A percentile compares a stretch with the other conserved stretches of the same genome.
Conservation (phyloP, 2,113 vertebrate genomes). For the Helogale parvula region DNA sequence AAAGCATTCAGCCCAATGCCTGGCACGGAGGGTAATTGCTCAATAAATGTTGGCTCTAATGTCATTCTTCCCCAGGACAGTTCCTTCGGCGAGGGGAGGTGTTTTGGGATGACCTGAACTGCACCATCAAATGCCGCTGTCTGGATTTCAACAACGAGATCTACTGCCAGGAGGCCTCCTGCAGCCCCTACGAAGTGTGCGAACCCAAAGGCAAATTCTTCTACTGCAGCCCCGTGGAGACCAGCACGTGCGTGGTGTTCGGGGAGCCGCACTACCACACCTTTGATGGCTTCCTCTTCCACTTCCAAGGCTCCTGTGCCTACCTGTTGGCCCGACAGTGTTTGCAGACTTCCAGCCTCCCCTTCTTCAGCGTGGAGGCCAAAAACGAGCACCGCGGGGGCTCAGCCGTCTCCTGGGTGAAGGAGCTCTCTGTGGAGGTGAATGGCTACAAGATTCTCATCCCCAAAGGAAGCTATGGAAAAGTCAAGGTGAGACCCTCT, state of each 20-base stretch:
- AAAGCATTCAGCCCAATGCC: not conserved
- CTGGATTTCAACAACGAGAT: slow-evolving; percentile 95
- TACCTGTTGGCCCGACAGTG: slow-evolving; percentile 96
- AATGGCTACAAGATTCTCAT: slow-evolving; percentile 94
- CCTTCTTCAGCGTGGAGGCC: slow-evolving; percentile 97
- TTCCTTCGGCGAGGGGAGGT: slow-evolving; percentile 95
- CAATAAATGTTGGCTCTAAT: slow-evolving; percentile 39
- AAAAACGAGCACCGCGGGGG: slow-evolving; percentile 96
- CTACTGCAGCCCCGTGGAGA: slow-evolving; percentile 95
- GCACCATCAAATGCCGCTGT: slow-evolving; percentile 96
- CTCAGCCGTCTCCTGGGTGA: slow-evolving; percentile 95
- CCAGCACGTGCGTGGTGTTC: slow-evolving; percentile 97
- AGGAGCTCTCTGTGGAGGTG: slow-evolving; percentile 95
- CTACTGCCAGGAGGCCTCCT: slow-evolving; percentile 92
- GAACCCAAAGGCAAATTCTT: slow-evolving; percentile 93
- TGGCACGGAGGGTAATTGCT: not conserved
- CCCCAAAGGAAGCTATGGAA: slow-evolving; percentile 92
- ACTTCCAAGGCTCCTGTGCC: slow-evolving; percentile 99
- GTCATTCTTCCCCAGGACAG: slow-evolving; percentile 88
- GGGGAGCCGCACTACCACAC: slow-evolving; percentile 99
- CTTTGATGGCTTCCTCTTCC: slow-evolving; percentile 98
- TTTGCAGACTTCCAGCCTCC: slow-evolving; percentile 91
- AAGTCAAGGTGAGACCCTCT: slow-evolving; percentile 90
- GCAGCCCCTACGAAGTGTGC: slow-evolving; percentile 94
- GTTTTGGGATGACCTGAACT: slow-evolving; percentile 95